Percentiles rank a stretch among this genome's conserved stretches.
Conservation (phyloP, 2,797 vertebrate species). For the Botia kubotai region DNA sequence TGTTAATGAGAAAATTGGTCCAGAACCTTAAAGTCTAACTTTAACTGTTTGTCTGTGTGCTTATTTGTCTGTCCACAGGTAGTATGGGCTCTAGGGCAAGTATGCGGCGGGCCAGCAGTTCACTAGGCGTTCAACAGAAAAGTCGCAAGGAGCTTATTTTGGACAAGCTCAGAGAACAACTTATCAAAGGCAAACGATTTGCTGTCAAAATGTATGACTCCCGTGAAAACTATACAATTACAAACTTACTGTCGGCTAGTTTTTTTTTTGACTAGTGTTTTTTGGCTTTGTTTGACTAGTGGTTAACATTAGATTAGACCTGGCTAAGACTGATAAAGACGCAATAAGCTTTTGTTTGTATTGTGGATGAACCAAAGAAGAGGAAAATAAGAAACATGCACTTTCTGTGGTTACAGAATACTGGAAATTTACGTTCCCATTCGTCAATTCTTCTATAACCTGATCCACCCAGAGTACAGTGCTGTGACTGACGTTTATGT, state of each 20-base stretch:
- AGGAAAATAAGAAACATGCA: not conserved
- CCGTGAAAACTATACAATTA: not conserved
- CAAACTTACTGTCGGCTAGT: not conserved
- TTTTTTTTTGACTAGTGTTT: too few relatives aligned
- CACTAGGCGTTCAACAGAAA: constrained; percentile 80
- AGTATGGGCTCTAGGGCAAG: constrained; percentile 85
- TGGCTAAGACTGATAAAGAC: too few relatives aligned
- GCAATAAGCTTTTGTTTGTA: too few relatives aligned
- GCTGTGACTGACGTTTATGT: constrained; percentile 96
- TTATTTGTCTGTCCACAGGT: constrained; percentile 70
- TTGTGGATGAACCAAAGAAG: too few relatives aligned
- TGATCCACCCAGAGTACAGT: constrained; percentile 94
- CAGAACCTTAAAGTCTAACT: too few relatives aligned
- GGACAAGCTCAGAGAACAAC: constrained; percentile 87
- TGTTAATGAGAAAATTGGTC: too few relatives aligned
- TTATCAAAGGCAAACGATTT: constrained; percentile 85
- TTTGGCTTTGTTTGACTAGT: too few relatives aligned
- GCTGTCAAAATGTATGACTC: constrained; percentile 85
- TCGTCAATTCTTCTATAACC: constrained; percentile 89
- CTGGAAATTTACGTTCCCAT: constrained; percentile 87
- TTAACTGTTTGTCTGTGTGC: constrained; percentile 7
- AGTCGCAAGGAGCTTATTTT: constrained; percentile 82
- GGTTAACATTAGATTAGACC: too few relatives aligned
- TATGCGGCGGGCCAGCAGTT: constrained; percentile 79
- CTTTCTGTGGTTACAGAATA: constrained; percentile 71